These are phyloP conservation scores for Carposina sasakii DNA, from an alignment of 1,140 invertebrate genomes.

Conservation along the genomic window DNA sequence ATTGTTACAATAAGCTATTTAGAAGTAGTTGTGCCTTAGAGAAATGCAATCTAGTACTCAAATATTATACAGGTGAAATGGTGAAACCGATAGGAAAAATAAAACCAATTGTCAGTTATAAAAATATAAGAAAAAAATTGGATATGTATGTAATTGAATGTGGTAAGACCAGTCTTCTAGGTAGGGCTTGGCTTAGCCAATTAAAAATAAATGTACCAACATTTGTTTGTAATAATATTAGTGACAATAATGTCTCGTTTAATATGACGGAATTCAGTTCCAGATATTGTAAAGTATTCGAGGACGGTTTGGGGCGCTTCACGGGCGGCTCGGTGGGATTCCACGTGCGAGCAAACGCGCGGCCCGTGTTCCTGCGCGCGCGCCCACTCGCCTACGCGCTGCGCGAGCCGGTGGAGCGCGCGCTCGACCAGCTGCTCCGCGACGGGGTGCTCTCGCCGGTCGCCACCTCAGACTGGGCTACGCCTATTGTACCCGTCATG, in stretches of 20 bases:
- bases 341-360: constrained; percentile 12
- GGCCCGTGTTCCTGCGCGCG: constrained; percentile 22
- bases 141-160: constrained; percentile 11
- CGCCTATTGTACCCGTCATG: constrained; percentile 65
- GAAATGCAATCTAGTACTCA: background rate
- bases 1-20: constrained; percentile 2
- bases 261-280: constrained; percentile 3
- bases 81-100: constrained; percentile 2
- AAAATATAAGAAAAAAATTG: background rate
- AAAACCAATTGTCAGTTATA: background rate
- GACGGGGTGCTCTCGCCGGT: constrained; percentile 24
- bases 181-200: constrained; percentile 4
- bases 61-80: constrained; percentile 5
- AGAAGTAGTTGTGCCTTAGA: background rate
- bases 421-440: constrained; percentile 17
- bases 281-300: constrained; percentile 14
- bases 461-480: constrained; percentile 64
- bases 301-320: constrained; percentile 12
- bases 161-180: constrained; percentile 4
- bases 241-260: background rate
- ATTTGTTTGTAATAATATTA: background rate
- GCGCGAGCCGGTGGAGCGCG: constrained; percentile 20
- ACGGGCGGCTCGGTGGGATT: constrained; percentile 15
- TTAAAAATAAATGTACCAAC: constrained; percentile 5
- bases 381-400: constrained; percentile 28